phyloP scores from a whole-genome alignment of 1,140 invertebrate genomes.

The Delia radicum region DNA sequence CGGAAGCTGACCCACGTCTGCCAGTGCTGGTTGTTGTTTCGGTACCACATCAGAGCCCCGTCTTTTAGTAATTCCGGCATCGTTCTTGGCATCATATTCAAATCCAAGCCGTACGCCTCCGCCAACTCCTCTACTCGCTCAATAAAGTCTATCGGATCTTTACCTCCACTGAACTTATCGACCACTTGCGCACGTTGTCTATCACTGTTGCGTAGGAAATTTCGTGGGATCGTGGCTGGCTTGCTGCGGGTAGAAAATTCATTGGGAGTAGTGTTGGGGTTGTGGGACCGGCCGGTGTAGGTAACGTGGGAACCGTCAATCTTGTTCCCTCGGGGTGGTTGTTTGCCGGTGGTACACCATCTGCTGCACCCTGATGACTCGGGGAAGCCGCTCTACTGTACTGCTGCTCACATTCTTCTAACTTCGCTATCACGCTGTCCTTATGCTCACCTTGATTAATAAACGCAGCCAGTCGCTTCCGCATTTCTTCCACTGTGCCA shows the following conservation, averaged over 20 bases:
- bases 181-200: not conserved
- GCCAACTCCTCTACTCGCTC: not conserved
- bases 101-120: not conserved
- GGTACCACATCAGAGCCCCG: not conserved
- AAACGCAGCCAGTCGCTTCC: not conserved
- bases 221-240: not conserved
- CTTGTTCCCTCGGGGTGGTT: too few species aligned
- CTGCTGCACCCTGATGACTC: not conserved
- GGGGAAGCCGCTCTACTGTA: not conserved
- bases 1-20: not conserved
- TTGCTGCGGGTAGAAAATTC: not conserved
- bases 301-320: too few species aligned
- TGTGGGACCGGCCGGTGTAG: too few species aligned
- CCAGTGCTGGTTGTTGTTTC: not conserved
- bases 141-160: constrained; percentile 43
- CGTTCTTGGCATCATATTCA: not conserved
- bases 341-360: too few species aligned
- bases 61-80: not conserved
- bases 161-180: constrained; percentile 50
- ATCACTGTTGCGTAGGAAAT: too few species aligned
- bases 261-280: too few species aligned
- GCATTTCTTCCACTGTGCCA: not conserved
- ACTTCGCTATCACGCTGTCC: not conserved
- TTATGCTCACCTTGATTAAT: not conserved
- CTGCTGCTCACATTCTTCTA: not conserved